phyloP scores from a whole-genome alignment of 2,888 invertebrate species.

The Xestia rhomboidea region DNA sequence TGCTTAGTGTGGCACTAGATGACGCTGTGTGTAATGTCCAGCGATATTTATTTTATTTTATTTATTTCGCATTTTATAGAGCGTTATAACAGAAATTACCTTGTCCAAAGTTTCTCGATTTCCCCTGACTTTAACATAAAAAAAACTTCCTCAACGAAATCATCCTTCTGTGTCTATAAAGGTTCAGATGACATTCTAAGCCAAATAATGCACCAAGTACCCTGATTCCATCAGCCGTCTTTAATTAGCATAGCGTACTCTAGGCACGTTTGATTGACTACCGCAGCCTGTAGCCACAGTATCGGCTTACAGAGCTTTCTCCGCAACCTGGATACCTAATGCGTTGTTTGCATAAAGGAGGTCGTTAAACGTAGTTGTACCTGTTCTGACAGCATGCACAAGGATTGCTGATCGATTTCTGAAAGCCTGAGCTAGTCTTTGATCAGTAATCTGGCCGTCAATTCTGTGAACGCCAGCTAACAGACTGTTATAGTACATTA shows the following conservation, averaged over 20 bases:
- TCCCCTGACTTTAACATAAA: not conserved
- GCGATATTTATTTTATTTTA: too few species aligned
- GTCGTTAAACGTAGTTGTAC: not conserved
- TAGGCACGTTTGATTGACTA: slow-evolving; percentile 48
- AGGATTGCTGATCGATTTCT: slow-evolving; percentile 2
- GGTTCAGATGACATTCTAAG: not conserved
- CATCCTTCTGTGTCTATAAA: not conserved
- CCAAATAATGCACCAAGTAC: not conserved
- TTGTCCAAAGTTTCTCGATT: slow-evolving; percentile 1
- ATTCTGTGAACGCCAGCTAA: not conserved
- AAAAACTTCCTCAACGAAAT: not conserved
- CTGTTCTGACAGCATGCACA: not conserved
- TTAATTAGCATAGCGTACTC: slow-evolving; percentile 37
- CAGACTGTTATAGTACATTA: too few species aligned
- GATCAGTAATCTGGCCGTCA: not conserved
- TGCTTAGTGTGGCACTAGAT: too few species aligned
- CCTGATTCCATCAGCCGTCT: slow-evolving; percentile 10
- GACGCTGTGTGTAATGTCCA: too few species aligned
- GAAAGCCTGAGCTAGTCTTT: not conserved
- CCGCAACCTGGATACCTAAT: slow-evolving; percentile 34
- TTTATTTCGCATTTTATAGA: not conserved
- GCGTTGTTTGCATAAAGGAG: slow-evolving; percentile 9
- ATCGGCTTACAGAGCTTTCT: slow-evolving; percentile 28
- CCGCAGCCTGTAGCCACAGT: slow-evolving; percentile 1
- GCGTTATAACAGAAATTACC: not conserved